phyloP scores from a whole-genome alignment of 1,140 invertebrate species.

The Bombyx mori region ASM3026992v2 NC_085121.1:13534501-13535000 shows the following conservation, averaged over 20 bases:
- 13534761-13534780: conserved; percentile 80
- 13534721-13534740: conserved; percentile 78
- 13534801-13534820: no score
- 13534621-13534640: conserved; percentile 82
- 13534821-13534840: no score
- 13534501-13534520: no score
- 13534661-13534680: conserved; percentile 80
- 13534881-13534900: no score
- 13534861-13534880: no score
- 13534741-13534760: conserved; percentile 76
- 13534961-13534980: no score
- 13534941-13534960: no score
- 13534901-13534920: no score
- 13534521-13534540: conserved; percentile 1
- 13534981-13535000: no score
- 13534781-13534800: conserved; percentile 75
- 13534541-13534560: conserved; percentile 71
- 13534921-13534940: no score
- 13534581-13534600: conserved; percentile 81
- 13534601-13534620: conserved; percentile 79
- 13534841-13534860: no score
- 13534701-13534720: conserved; percentile 81
- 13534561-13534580: conserved; percentile 80
- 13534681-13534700: conserved; percentile 76
- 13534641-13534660: conserved; percentile 78